Evolutionary conservation across 2,888 invertebrate species (phyloP), one percentile per base, ranked within the genome.

Genomic region (Coleophora flavipennella): DNA sequence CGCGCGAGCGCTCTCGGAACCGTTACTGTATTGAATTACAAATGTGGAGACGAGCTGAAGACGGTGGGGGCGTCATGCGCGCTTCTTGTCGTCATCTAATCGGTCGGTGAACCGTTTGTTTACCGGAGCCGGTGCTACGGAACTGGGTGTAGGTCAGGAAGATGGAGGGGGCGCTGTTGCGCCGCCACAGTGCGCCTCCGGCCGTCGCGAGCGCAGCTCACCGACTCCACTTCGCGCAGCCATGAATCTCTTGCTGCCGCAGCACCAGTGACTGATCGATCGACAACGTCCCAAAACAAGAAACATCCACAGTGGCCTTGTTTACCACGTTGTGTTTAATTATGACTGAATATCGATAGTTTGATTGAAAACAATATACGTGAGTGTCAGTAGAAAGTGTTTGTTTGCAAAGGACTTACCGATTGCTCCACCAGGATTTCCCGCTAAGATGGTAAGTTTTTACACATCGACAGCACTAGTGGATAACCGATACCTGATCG

Each of bases 61-160:
- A 52, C 47, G 42, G 50, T 39, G 25, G 35, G 26, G 57, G 55
- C 59, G 64, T 52, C 55, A 46, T 53, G 52, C 60, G 57, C 57
- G 58, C 65, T 60, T 67, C 59, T 51, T 56, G 55, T 60, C 55
- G 49, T 57, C 62, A 55, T 65, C 65, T 72, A 79, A 81, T 84
- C 81, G 83, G 78, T 80, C 81, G 80, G 62, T 78, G 83, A 83
- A 83, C 83, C 79, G 80, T 77, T 77, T 81, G 81, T 81, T 80
- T 80, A 77, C 78, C 73, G 72, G 64, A 65, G 73, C 62, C 70
- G 68, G 62, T 64, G 67, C 61, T 59, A 56, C 63, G 57, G 62
- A 57, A 50, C 63, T 61, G 62, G 74, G 75, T 80, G 78, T 81
- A 77, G 80, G 81, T 81, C 83, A 77, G 67, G 64, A 55, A 64